Evolutionary conservation across 2,888 invertebrate genomes (phyloP), one percentile per base, ranked within the genome.

Genomic region (Melieria omissa): DNA sequence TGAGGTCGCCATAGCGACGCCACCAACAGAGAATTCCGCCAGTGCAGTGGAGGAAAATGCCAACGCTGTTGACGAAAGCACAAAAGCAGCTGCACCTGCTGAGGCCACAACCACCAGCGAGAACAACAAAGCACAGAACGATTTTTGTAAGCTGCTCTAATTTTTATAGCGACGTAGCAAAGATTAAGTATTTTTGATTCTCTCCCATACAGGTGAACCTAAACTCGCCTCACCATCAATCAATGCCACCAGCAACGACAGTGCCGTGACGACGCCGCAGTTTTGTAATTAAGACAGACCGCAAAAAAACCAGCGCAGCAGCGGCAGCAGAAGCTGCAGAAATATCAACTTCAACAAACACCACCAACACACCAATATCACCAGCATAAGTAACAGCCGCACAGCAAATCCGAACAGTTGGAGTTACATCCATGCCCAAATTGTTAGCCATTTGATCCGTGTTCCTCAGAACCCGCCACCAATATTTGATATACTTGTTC

Each of bases 181-280:
- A 49, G 9, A 60, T 47, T 60, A 1, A 29, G n/a, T 58, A n/a
- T 58, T 67, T 8, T 7, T 72, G 42, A 49, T n/a, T 12, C 44
- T 76, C 65, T 66, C 57, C 68, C 72, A 74, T 14, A 6, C 66
- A 86, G 86, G 85, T 79, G 86, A 86, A 76, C 83, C 85, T 73
- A 86, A 86, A 79, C 82, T 86, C 73, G 84, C 82, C 78, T 81
- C 82, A 76, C 82, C 79, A 75, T 82, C 79, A 77, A 80, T 73
- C 71, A 75, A 77, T 55, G 78, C 82, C 70, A 81, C 65, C 77
- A 65, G 72, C 46, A 74, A 69, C 62, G 75, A 75, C 68, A 82
- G 79, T 70, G 78, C 79, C 71, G 83, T 74, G 68, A 73, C 81
- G 78, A 84, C 86, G 84, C 84, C 86, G 81, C 84, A 84, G 79